A percentile compares a stretch with the other conserved stretches of the same genome.
These are phyloP conservation scores for Ctenomys sociabilis DNA, from an alignment of 2,113 vertebrate genomes.

Conservation along the genomic window DNA sequence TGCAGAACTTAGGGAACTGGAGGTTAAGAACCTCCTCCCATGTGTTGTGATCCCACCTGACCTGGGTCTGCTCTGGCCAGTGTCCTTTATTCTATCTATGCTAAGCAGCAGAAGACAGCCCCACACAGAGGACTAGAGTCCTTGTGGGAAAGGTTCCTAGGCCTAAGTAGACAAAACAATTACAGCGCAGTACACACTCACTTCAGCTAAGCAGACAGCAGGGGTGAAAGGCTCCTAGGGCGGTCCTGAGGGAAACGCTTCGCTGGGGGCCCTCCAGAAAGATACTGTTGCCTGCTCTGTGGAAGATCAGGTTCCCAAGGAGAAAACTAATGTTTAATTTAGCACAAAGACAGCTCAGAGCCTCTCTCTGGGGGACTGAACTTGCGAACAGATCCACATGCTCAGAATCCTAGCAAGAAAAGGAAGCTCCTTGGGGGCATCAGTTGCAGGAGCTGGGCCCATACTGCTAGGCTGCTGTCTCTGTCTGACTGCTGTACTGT, in stretches of 20 bases:
- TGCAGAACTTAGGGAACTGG: not conserved
- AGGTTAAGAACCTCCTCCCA: not conserved
- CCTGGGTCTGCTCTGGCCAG: not conserved
- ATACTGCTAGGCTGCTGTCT: not conserved
- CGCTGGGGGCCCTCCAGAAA: slow-evolving; percentile 63
- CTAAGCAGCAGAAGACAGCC: not conserved
- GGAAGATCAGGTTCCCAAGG: slow-evolving; percentile 78
- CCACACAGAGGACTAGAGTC: not conserved
- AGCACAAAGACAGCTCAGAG: slow-evolving; percentile 78
- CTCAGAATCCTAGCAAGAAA: slow-evolving; percentile 42
- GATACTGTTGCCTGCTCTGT: slow-evolving; percentile 69
- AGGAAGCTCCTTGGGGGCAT: not conserved
- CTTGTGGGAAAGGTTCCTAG: not conserved
- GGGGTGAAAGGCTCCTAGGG: slow-evolving; percentile 31
- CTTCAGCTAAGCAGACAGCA: not conserved
- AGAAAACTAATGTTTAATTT: slow-evolving; percentile 81
- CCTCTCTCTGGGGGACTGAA: slow-evolving; percentile 67
- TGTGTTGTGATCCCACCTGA: not conserved
- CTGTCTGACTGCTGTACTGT: not conserved
- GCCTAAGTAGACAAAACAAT: slow-evolving; percentile 42
- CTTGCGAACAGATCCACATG: slow-evolving; percentile 65
- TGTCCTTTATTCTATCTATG: not conserved
- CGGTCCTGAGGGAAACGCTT: slow-evolving; percentile 66
- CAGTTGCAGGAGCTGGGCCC: not conserved
- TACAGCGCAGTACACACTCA: not conserved